phyloP scores from a whole-genome alignment of 2,797 vertebrate species.

The Sebastes steindachneri region DNA sequence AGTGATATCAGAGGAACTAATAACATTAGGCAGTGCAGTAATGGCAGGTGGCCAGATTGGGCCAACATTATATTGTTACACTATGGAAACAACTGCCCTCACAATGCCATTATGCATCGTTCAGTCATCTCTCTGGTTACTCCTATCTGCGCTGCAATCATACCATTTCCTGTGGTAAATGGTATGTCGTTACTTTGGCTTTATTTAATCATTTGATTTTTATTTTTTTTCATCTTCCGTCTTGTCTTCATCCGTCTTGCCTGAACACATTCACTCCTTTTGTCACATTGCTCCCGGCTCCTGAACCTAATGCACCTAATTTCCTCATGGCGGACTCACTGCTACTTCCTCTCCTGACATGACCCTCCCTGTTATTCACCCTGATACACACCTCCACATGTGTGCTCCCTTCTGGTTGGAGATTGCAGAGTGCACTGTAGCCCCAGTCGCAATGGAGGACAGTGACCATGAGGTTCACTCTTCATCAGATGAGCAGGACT shows the following conservation, averaged over 20 bases:
- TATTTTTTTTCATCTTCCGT: conserved; percentile 8
- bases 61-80: background rate
- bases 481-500: conserved; percentile 79
- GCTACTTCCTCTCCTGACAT: background rate
- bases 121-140: conserved; percentile 1
- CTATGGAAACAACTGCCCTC: background rate
- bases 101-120: background rate
- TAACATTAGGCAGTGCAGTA: conserved; percentile 3
- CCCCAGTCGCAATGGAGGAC: conserved; percentile 81
- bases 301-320: background rate
- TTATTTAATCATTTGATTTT: conserved; percentile 45
- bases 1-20: conserved; percentile 1
- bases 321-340: background rate
- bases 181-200: conserved; percentile 19
- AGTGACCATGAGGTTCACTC: conserved; percentile 77
- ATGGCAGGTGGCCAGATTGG: background rate
- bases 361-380: background rate
- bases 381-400: background rate
- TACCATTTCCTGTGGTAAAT: conserved; percentile 29
- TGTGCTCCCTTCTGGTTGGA: conserved; percentile 63
- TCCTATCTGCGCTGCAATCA: conserved; percentile 9
- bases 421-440: conserved; percentile 77
- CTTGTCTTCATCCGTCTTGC: conserved; percentile 18
- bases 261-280: background rate
- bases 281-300: background rate